Evolutionary conservation across 1,140 invertebrate genomes (phyloP).

Genomic region (Tetramorium parvispinum): DNA sequence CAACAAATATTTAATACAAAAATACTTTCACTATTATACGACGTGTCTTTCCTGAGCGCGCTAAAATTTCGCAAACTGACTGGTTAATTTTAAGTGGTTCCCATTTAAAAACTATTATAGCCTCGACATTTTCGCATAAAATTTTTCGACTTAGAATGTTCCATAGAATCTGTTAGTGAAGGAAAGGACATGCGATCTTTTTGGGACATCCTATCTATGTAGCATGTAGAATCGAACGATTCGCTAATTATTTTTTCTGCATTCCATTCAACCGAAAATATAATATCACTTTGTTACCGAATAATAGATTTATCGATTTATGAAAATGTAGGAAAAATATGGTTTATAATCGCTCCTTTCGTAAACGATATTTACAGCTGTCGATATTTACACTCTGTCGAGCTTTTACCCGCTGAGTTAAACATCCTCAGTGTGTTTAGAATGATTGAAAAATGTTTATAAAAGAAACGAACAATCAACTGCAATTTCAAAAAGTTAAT

Average conservation of each 20-base stretch:
- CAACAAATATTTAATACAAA: no score
- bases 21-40: no score
- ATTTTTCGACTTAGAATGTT: no score
- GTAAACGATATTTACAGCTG: background rate
- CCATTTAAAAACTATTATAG: no score
- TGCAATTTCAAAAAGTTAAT: background rate
- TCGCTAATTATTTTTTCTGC: background rate
- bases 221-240: background rate
- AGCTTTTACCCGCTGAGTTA: background rate
- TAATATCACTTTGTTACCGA: background rate
- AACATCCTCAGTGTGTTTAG: background rate
- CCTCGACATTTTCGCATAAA: no score
- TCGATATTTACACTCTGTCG: no score
- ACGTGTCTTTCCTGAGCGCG: no score
- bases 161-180: no score
- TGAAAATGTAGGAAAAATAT: constrained; percentile 7
- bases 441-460: background rate
- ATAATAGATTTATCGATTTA: background rate
- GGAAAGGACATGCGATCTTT: no score
- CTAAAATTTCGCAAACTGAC: no score
- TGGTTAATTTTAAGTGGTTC: no score
- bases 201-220: no score
- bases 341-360: background rate
- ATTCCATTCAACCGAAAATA: background rate
- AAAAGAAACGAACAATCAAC: background rate